These are phyloP conservation scores for Zeugodacus cucurbitae DNA, from an alignment of 1,140 invertebrate genomes.

Conservation along the genomic window DNA sequence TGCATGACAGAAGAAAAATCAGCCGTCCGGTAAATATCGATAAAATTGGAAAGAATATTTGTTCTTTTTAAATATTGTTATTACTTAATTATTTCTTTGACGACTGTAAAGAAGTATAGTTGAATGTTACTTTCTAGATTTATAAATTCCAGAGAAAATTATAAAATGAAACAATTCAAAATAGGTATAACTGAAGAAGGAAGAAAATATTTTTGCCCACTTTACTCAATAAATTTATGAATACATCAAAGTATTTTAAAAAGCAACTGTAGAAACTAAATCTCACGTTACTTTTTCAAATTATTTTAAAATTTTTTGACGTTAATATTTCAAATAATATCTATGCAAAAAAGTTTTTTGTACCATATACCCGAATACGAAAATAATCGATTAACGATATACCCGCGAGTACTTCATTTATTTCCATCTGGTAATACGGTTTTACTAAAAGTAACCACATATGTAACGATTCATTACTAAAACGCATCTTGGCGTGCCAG, in stretches of 20 bases:
- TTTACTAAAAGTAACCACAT: constrained; percentile 2
- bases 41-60: neutral
- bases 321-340: neutral
- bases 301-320: neutral
- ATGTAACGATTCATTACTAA: neutral
- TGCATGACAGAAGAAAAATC: neutral
- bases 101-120: too few relatives aligned
- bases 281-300: too few relatives aligned
- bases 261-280: too few relatives aligned
- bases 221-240: too few relatives aligned
- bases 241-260: too few relatives aligned
- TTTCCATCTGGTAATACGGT: neutral
- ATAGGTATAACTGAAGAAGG: too few relatives aligned
- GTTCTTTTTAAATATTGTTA: too few relatives aligned
- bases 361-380: neutral
- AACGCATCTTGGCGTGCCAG: constrained; percentile 32
- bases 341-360: neutral
- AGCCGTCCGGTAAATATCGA: neutral
- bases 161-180: too few relatives aligned
- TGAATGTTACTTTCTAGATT: too few relatives aligned
- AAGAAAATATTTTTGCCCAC: too few relatives aligned
- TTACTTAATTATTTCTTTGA: too few relatives aligned
- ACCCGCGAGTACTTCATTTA: neutral
- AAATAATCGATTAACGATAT: neutral
- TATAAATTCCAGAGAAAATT: too few relatives aligned